A percentile compares a stretch with the other conserved stretches of the same genome.
phyloP scores from a whole-genome alignment of 92 coral and sea anemone genomes.

The Porites cylindrica region DNA sequence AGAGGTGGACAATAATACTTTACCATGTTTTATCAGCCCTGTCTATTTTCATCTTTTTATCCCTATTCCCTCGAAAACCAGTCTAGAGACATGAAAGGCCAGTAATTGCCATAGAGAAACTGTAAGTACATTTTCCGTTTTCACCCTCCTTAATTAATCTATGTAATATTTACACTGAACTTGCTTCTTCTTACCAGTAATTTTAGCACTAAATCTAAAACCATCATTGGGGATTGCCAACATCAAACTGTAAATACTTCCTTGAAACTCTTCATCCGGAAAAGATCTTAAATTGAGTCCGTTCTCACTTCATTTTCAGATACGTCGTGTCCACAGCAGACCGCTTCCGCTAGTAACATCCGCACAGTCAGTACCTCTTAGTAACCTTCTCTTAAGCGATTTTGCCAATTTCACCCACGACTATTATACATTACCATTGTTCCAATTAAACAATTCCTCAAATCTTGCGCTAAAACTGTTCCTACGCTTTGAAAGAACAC shows the following conservation, averaged over 20 bases:
- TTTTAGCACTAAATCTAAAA: constrained; percentile 1
- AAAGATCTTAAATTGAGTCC: background rate
- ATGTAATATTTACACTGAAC: background rate
- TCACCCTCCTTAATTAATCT: background rate
- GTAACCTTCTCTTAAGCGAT: constrained; percentile 4
- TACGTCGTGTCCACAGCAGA: constrained; percentile 6
- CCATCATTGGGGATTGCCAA: background rate
- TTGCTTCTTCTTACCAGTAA: background rate
- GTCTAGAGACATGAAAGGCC: background rate
- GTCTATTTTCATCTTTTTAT: constrained; percentile 1
- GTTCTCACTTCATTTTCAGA: background rate
- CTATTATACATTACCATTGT: background rate
- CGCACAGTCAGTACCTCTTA: background rate
- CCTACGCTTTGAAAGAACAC: background rate
- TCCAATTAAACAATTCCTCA: background rate
- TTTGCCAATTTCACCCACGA: background rate
- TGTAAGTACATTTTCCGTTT: background rate
- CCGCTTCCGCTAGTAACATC: constrained; percentile 3
- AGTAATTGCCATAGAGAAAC: background rate
- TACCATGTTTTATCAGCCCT: background rate
- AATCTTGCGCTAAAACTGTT: background rate
- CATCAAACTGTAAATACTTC: background rate
- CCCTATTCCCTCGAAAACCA: background rate
- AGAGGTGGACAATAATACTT: background rate
- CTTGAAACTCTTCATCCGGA: background rate